Conservation (phyloP, 2,797 vertebrate species). For the Protosalanx chinensis region DNA sequence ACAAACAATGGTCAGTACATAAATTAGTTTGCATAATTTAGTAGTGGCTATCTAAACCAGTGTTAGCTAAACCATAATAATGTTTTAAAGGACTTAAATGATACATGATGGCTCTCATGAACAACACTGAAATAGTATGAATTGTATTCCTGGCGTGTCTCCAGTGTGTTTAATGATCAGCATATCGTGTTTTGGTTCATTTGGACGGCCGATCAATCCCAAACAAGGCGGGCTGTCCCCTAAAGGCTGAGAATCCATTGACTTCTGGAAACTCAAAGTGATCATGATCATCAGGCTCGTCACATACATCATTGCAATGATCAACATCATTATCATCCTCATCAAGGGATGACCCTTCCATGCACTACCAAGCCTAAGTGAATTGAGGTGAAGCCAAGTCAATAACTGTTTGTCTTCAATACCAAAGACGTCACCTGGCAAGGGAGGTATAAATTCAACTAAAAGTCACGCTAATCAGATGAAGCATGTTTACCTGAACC, state of each 20-base stretch:
- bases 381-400: not conserved
- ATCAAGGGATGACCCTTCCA: not conserved
- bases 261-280: not conserved
- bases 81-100: not conserved
- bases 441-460: not conserved
- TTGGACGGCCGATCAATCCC: conserved; percentile 1
- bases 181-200: not conserved
- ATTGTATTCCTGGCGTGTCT: not conserved
- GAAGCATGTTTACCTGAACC: no score
- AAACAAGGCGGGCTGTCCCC: not conserved
- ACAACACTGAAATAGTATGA: not conserved
- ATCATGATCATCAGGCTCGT: not conserved
- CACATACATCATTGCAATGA: not conserved
- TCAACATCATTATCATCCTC: not conserved
- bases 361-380: not conserved
- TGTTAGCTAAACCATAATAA: not conserved
- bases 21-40: not conserved
- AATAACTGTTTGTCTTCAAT: not conserved
- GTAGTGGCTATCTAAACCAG: not conserved
- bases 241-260: not conserved
- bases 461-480: not conserved
- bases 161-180: not conserved
- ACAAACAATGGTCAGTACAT: not conserved
- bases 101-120: not conserved
- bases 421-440: not conserved